These are phyloP conservation scores for Orthonevra nobilis DNA, from an alignment of 2,888 invertebrate species.

Conservation along the genomic window DNA sequence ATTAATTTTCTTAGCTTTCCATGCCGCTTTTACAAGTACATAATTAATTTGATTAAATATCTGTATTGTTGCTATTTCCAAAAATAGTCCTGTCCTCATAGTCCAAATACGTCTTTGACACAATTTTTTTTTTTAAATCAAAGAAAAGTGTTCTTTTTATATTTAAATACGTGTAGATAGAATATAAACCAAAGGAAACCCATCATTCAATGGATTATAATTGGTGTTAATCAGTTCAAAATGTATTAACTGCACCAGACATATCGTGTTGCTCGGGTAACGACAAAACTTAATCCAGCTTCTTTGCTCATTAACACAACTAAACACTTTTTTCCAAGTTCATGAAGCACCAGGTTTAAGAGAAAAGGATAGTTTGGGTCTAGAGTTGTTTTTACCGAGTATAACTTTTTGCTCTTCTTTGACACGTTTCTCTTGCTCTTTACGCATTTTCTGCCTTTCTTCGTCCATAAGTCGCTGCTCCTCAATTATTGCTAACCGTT, in stretches of 20 bases:
- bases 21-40: too few species aligned
- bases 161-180: conserved; percentile 11
- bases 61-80: too few species aligned
- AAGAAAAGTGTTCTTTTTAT: too few species aligned
- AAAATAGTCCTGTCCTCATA: too few species aligned
- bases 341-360: conserved; percentile 89
- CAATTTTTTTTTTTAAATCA: too few species aligned
- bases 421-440: conserved; percentile 94
- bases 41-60: too few species aligned
- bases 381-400: conserved; percentile 97
- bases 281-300: conserved; percentile 15
- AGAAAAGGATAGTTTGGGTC: conserved; percentile 96
- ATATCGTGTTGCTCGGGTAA: conserved; percentile 2
- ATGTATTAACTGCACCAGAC: conserved; percentile 3
- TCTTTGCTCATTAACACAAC: conserved; percentile 21
- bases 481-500: conserved; percentile 96
- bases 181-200: conserved; percentile 19
- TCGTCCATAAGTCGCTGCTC: conserved; percentile 98
- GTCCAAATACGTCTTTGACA: too few species aligned
- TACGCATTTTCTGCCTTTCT: conserved; percentile 94
- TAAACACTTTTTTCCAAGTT: conserved; percentile 75
- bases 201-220: background rate
- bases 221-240: conserved; percentile 22
- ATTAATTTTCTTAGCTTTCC: too few species aligned
- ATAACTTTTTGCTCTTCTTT: conserved; percentile 98